These are phyloP conservation scores for Elgonia sp. DNA, from an alignment of 2,888 invertebrate genomes.

Conservation along the genomic window DNA sequence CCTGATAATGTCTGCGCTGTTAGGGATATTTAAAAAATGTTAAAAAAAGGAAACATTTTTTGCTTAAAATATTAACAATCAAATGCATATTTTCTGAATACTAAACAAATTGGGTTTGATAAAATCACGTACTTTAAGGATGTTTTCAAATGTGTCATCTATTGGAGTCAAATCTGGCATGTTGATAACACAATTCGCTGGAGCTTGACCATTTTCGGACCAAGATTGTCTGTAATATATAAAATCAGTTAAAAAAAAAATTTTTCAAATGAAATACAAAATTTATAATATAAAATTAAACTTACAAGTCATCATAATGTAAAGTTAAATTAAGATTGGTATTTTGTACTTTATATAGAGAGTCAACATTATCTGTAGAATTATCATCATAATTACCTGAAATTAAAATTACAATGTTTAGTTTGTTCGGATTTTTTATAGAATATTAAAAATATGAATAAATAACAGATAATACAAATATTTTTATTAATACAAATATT, in stretches of 20 bases:
- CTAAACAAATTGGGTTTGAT: too few relatives aligned
- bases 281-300: slow-evolving; percentile 36
- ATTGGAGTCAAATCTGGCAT: slow-evolving; percentile 82
- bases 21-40: too few relatives aligned
- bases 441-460: too few relatives aligned
- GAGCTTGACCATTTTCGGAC: slow-evolving; percentile 80
- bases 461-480: neutral
- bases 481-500: neutral
- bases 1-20: too few relatives aligned
- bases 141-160: slow-evolving; percentile 88
- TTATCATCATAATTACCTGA: slow-evolving; percentile 86
- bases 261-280: neutral
- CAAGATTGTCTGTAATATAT: slow-evolving; percentile 80
- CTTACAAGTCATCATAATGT: slow-evolving; percentile 88
- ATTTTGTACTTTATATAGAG: slow-evolving; percentile 87
- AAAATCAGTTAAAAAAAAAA: neutral
- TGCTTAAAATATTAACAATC: too few relatives aligned
- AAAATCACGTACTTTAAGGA: slow-evolving; percentile 87
- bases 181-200: slow-evolving; percentile 84
- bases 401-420: slow-evolving; percentile 25
- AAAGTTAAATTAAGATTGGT: slow-evolving; percentile 90
- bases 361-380: slow-evolving; percentile 84
- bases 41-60: too few relatives aligned
- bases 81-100: too few relatives aligned
- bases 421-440: too few relatives aligned